Evolutionary conservation across 1,140 invertebrate genomes (phyloP).

Genomic region (Orchesella cincta): DNA sequence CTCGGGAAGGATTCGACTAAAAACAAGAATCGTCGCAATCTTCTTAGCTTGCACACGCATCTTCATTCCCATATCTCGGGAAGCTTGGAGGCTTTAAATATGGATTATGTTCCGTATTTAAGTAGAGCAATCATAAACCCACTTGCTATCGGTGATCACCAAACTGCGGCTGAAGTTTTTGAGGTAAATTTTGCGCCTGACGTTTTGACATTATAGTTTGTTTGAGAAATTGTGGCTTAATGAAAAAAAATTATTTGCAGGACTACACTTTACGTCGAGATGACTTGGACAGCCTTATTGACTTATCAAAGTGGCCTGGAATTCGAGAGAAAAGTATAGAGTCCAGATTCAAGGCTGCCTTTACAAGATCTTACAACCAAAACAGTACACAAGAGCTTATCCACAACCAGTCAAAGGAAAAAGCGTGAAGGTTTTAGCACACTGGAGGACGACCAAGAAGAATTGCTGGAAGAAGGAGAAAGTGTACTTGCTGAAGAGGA

Average conservation of each 20-base stretch:
- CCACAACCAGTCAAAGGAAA: slow-evolving; percentile 62
- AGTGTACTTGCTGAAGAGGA: slow-evolving; percentile 56
- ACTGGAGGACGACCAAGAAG: slow-evolving; percentile 57
- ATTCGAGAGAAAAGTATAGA: slow-evolving; percentile 73
- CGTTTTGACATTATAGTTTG: neutral
- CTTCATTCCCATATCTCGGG: slow-evolving; percentile 69
- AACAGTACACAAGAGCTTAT: slow-evolving; percentile 72
- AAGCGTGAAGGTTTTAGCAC: slow-evolving; percentile 54
- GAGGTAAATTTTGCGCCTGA: slow-evolving; percentile 50
- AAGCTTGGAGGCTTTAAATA: slow-evolving; percentile 71
- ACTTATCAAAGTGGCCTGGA: slow-evolving; percentile 81
- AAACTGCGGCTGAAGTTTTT: slow-evolving; percentile 72
- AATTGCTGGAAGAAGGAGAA: slow-evolving; percentile 57
- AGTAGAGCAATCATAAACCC: slow-evolving; percentile 73
- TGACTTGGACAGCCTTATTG: slow-evolving; percentile 83
- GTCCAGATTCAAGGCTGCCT: slow-evolving; percentile 86
- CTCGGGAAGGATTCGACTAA: slow-evolving; percentile 90
- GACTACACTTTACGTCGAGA: slow-evolving; percentile 84
- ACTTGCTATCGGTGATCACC: slow-evolving; percentile 69
- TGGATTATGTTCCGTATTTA: slow-evolving; percentile 80
- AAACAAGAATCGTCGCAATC: slow-evolving; percentile 77
- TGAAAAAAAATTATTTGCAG: slow-evolving; percentile 54
- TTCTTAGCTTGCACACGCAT: slow-evolving; percentile 79
- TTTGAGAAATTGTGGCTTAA: neutral
- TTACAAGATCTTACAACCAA: slow-evolving; percentile 91